Conservation (phyloP, 2,797 vertebrate species). For the Emydoidea blandingii region DNA sequence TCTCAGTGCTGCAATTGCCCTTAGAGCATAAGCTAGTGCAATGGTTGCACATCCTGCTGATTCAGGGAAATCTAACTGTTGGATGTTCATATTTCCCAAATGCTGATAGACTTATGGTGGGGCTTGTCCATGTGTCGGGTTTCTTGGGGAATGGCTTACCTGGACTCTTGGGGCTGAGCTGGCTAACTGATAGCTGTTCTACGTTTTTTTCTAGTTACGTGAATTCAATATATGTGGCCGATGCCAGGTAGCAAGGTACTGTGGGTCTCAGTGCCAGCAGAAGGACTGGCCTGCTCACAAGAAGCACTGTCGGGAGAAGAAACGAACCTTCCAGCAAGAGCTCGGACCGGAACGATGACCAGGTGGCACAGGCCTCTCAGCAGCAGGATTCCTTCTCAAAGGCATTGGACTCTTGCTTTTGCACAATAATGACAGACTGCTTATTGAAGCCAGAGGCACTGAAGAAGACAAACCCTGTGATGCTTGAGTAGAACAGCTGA, state of each 20-base stretch:
- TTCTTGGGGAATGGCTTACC: accelerated
- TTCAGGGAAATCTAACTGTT: accelerated
- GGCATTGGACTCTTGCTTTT: slow-evolving; percentile 72
- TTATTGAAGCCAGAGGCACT: slow-evolving; percentile 76
- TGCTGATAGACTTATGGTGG: background rate
- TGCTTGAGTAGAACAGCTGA: slow-evolving; percentile 73
- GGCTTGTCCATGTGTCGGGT: accelerated
- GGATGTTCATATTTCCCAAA: background rate
- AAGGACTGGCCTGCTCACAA: slow-evolving; percentile 99
- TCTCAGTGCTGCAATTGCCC: background rate
- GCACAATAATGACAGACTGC: slow-evolving; percentile 77
- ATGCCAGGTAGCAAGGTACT: slow-evolving; percentile 98
- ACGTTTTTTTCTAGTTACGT: slow-evolving; percentile 83
- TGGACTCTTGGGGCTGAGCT: accelerated
- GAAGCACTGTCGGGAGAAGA: slow-evolving; percentile 98
- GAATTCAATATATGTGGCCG: slow-evolving; percentile 99
- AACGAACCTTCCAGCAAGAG: slow-evolving; percentile 92
- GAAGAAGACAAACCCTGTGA: slow-evolving; percentile 70
- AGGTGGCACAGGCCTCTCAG: slow-evolving; percentile 69
- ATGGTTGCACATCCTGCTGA: accelerated
- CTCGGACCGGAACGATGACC: slow-evolving; percentile 96
- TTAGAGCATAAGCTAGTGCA: background rate
- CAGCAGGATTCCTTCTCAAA: slow-evolving; percentile 68
- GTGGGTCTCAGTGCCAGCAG: slow-evolving; percentile 98
- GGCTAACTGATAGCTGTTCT: background rate